Evolutionary conservation across 2,888 invertebrate species (phyloP).

Genomic region (Pasiphila rectangulata): DNA sequence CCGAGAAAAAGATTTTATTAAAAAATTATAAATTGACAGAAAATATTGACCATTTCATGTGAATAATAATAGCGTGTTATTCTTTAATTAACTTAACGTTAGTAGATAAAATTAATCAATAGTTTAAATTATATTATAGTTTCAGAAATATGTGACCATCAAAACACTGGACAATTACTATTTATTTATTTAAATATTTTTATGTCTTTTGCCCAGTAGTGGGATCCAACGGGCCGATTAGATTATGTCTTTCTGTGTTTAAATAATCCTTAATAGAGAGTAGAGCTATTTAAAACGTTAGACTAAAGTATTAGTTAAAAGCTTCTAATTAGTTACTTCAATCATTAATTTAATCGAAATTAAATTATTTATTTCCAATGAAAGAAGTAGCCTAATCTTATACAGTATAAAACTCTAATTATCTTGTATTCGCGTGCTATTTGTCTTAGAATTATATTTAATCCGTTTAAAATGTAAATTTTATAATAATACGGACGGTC

Average conservation of each 20-base stretch:
- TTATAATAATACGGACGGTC: constrained; percentile 43
- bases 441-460: neutral
- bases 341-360: constrained; percentile 66
- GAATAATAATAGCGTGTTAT: constrained; percentile 1
- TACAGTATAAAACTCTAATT: too few relatives aligned
- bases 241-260: neutral
- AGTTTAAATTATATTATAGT: neutral
- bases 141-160: neutral
- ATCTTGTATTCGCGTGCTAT: neutral
- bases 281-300: constrained; percentile 5
- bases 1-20: too few relatives aligned
- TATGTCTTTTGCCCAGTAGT: neutral
- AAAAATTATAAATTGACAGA: neutral
- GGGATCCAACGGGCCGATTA: too few relatives aligned
- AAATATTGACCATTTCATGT: constrained; percentile 12
- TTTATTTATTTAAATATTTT: neutral
- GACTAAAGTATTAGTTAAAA: neutral
- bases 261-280: constrained; percentile 1
- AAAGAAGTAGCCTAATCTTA: constrained; percentile 41
- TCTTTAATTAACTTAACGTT: constrained; percentile 2
- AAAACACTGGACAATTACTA: neutral
- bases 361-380: constrained; percentile 67
- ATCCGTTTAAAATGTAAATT: constrained; percentile 3
- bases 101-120: constrained; percentile 1
- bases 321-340: constrained; percentile 42